A percentile compares a stretch with the other conserved stretches of the same genome.
Conservation (phyloP, 1,140 invertebrate genomes). For the Paramacrobiotus metropolitanus region DNA sequence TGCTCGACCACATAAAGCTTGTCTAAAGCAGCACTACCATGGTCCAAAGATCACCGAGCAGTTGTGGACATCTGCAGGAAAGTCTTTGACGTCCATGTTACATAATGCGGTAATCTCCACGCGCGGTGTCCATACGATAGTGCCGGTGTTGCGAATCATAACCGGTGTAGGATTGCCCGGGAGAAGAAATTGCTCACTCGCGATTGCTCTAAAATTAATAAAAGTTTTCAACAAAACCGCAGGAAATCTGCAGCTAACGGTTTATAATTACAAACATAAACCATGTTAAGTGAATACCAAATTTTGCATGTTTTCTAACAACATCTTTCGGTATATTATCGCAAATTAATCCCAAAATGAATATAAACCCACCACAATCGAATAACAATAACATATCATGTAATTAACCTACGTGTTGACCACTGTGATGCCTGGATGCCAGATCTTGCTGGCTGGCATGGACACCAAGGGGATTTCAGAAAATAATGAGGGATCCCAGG, state of each 20-base stretch:
- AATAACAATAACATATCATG: background rate
- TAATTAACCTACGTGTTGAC: background rate
- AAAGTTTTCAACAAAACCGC: too few species aligned
- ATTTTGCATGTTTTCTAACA: background rate
- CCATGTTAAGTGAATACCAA: background rate
- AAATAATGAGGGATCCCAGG: background rate
- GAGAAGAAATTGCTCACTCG: background rate
- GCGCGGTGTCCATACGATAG: background rate
- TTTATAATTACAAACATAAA: background rate
- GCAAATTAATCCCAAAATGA: background rate
- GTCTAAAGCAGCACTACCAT: background rate
- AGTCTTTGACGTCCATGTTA: background rate
- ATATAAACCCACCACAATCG: background rate
- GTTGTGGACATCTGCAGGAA: background rate
- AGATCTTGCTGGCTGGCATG: background rate
- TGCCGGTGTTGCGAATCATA: background rate
- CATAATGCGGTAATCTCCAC: background rate
- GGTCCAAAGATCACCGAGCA: background rate
- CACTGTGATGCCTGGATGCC: background rate
- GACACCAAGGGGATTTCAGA: background rate
- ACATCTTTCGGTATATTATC: background rate
- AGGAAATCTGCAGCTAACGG: background rate
- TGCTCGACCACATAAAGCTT: too few species aligned
- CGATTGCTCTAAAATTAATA: background rate
- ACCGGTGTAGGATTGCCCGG: background rate